Conservation (phyloP, 2,113 vertebrate genomes). For the Verasper variegatus region DNA sequence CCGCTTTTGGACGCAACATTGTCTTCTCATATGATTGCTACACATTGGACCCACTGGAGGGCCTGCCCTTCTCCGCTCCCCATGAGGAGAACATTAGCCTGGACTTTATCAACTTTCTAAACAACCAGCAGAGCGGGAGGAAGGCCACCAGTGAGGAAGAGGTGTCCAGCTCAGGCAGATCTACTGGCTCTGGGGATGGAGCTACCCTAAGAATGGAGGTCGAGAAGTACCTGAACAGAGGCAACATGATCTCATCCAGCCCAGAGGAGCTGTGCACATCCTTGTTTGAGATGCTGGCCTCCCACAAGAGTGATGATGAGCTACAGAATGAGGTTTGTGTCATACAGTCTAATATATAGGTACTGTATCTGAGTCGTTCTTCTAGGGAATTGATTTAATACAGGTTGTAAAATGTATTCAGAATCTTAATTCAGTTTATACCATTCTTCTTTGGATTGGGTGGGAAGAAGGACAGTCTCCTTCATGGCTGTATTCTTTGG, state of each 20-base stretch:
- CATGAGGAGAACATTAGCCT: conserved; percentile 73
- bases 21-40: conserved; percentile 93
- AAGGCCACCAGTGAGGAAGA: conserved; percentile 71
- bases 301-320: conserved; percentile 91
- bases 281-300: conserved; percentile 95
- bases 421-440: too few relatives aligned
- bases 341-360: neutral
- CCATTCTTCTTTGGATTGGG: too few relatives aligned
- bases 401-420: too few relatives aligned
- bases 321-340: conserved; percentile 91
- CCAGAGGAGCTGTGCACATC: conserved; percentile 94
- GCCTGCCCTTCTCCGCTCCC: conserved; percentile 79
- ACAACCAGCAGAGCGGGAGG: conserved; percentile 79
- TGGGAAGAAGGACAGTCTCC: too few relatives aligned
- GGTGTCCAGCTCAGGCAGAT: conserved; percentile 67
- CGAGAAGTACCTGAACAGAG: conserved; percentile 88
- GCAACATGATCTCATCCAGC: conserved; percentile 87
- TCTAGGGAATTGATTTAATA: too few relatives aligned
- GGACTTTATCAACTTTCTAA: conserved; percentile 90
- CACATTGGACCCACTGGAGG: conserved; percentile 87
- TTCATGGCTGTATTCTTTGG: too few relatives aligned
- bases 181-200: conserved; percentile 61
- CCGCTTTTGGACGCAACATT: conserved; percentile 90
- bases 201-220: conserved; percentile 90
- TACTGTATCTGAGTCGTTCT: neutral